Conservation (phyloP, 2,113 vertebrate genomes). For the Promerops cafer region DNA sequence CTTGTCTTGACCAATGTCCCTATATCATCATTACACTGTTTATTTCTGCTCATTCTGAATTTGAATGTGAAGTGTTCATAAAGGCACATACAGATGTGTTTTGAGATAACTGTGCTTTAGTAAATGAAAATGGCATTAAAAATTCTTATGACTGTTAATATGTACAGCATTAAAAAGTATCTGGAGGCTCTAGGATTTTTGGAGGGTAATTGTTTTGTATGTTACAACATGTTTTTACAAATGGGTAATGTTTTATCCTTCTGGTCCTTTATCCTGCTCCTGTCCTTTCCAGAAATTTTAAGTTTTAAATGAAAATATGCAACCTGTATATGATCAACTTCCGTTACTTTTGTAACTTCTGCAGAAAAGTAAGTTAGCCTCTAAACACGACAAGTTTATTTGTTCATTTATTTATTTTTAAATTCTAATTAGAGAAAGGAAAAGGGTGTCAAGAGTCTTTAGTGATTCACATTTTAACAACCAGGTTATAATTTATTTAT, state of each 20-base stretch:
- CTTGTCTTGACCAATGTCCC: neutral
- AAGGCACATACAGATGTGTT: neutral
- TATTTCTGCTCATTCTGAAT: neutral
- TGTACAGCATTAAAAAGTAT: neutral
- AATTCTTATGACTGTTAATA: neutral
- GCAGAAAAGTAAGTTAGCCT: slow-evolving; percentile 30
- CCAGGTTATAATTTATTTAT: slow-evolving; percentile 84
- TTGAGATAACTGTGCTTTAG: neutral
- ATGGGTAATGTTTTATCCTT: neutral
- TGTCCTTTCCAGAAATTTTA: neutral
- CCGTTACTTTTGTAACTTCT: neutral
- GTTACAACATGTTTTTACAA: neutral
- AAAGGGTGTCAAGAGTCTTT: slow-evolving; percentile 74
- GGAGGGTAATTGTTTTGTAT: neutral
- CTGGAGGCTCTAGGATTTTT: neutral
- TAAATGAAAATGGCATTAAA: neutral
- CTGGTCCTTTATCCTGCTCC: neutral
- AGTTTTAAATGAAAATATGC: slow-evolving; percentile 12
- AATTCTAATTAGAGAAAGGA: slow-evolving; percentile 76
- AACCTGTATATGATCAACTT: neutral
- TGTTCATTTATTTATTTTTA: slow-evolving; percentile 75
- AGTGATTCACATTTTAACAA: slow-evolving; percentile 80
- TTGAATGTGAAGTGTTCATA: neutral
- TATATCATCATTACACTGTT: neutral
- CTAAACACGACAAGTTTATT: slow-evolving; percentile 56